Evolutionary conservation across 1,140 invertebrate species (phyloP), one percentile per base, ranked within the genome.

Genomic region (Ips nitidus): DNA sequence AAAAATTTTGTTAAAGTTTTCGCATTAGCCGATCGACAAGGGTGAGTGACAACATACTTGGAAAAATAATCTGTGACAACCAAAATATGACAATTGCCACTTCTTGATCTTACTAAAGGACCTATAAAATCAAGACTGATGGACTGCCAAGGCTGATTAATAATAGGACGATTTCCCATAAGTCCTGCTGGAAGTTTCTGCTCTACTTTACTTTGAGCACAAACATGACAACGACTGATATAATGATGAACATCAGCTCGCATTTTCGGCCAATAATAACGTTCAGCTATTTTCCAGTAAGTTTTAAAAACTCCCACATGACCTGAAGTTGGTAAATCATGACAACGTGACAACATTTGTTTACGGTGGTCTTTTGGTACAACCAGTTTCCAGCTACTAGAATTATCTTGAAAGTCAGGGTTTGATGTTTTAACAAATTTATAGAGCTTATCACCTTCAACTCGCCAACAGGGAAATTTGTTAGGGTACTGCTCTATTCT

Each of bases 1-100:
- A 76, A 45, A 38, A 52, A 22, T 37, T 63, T 62, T 5, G 71
- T 56, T 8, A 75, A 45, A 3, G 60, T 4, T 36, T 65, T 42
- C 2, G 74, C 59, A 2, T 55, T 73, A n/a, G 71, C 60, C 1
- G 42, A 8, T 22, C 70, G 47, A 36, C 70, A 57, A 22, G 71
- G 55, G 59, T 71, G 66, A 0, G 70, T 3, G 1, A 73, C 3
- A 1, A 53, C 8, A 61, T 70, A 81, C 59, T 79, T 78, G 1
- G 73, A 77, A 59, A 80, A 78, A 40, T 75, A 69, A 71, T 82
- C 80, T 7, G 76, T 71, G 1, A 78, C 41, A 2, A 81, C 77
- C 1, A 81, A 52, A 1, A 81, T 57, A 66, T 77, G 80, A 36
- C 63, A 58, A 59, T 78, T 72, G 39, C 79, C 78, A 41, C 41